phyloP scores from a whole-genome alignment of 2,888 invertebrate species.

The Dusona sp. region DNA sequence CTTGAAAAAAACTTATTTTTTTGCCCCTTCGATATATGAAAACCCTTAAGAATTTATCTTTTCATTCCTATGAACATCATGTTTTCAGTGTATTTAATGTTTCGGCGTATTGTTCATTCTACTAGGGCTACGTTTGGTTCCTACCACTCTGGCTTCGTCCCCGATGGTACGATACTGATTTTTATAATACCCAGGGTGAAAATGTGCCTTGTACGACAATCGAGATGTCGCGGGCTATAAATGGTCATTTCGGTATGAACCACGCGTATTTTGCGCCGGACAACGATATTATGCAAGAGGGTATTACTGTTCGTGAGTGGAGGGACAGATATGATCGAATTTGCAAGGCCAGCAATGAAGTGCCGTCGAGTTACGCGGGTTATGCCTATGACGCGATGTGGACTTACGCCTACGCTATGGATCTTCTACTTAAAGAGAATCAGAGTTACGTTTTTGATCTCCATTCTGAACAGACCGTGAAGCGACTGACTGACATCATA shows the following conservation, averaged over 20 bases:
- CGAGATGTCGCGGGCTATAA: slow-evolving; percentile 89
- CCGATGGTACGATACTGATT: slow-evolving; percentile 88
- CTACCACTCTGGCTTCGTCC: slow-evolving; percentile 90
- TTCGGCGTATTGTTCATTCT: slow-evolving; percentile 1
- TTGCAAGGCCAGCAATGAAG: slow-evolving; percentile 75
- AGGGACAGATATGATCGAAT: slow-evolving; percentile 83
- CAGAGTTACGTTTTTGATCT: slow-evolving; percentile 86
- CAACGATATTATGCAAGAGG: slow-evolving; percentile 88
- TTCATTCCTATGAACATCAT: not conserved
- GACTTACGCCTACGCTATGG: slow-evolving; percentile 91
- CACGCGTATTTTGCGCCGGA: slow-evolving; percentile 89
- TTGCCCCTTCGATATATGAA: too few species aligned
- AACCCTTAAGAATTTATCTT: not conserved
- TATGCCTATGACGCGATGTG: slow-evolving; percentile 94
- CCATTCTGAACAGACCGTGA: slow-evolving; percentile 86
- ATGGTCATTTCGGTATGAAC: slow-evolving; percentile 90
- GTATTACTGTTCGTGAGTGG: slow-evolving; percentile 89
- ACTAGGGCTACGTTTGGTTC: slow-evolving; percentile 93
- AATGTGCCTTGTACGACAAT: slow-evolving; percentile 87
- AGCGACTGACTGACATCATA: slow-evolving; percentile 88
- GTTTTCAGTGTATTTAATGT: not conserved
- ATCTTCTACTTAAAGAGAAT: slow-evolving; percentile 88
- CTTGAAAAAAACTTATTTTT: too few species aligned
- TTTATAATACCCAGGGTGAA: slow-evolving; percentile 84
- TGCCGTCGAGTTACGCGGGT: slow-evolving; percentile 88